phyloP scores from a whole-genome alignment of 2,888 invertebrate species.

The Nomada fucata region DNA sequence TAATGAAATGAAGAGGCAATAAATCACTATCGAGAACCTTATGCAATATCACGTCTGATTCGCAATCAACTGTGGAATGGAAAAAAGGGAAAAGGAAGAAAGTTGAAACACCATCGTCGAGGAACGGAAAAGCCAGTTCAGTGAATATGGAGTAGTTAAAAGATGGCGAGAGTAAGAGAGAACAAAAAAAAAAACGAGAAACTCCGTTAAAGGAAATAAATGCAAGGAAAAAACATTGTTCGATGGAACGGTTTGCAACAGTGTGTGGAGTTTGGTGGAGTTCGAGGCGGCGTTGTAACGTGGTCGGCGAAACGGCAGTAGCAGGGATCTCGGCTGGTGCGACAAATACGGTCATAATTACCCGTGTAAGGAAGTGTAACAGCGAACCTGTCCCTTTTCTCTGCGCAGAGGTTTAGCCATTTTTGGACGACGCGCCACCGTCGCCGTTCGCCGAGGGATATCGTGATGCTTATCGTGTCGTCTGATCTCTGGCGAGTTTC shows the following conservation, averaged over 20 bases:
- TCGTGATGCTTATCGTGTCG: constrained; percentile 33
- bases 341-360: constrained; percentile 72
- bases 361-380: constrained; percentile 69
- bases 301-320: constrained; percentile 20
- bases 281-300: background rate
- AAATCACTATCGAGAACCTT: constrained; percentile 39
- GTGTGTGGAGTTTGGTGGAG: background rate
- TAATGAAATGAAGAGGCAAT: too few relatives aligned
- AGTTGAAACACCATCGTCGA: background rate
- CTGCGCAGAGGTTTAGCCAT: constrained; percentile 50
- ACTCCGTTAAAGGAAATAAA: constrained; percentile 19
- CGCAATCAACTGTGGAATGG: background rate
- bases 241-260: too few relatives aligned
- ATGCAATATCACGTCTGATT: background rate
- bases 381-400: constrained; percentile 55
- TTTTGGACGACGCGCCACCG: constrained; percentile 39
- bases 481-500: constrained; percentile 46
- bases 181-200: background rate
- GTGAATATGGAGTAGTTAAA: background rate
- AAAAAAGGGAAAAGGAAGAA: constrained; percentile 6
- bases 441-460: constrained; percentile 1
- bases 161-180: constrained; percentile 4
- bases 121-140: background rate
- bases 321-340: constrained; percentile 39
- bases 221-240: constrained; percentile 3